Evolutionary conservation across 2,113 vertebrate genomes (phyloP).

Genomic region (Fregetta grallaria): DNA sequence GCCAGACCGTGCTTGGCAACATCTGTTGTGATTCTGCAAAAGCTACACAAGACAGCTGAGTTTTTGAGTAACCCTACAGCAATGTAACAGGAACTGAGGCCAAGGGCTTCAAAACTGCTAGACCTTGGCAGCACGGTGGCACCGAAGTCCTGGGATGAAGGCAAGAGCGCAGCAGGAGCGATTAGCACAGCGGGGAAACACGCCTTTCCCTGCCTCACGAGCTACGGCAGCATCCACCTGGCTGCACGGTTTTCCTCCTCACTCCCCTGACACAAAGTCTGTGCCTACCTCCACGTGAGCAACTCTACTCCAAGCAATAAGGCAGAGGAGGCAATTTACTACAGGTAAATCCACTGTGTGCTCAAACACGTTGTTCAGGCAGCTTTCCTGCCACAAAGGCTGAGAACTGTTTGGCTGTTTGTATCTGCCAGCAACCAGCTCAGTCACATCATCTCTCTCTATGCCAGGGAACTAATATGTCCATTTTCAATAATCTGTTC

Average conservation of each 20-base stretch:
- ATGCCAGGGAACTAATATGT: not conserved
- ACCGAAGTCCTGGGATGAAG: not conserved
- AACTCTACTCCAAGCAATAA: not conserved
- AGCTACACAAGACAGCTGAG: not conserved
- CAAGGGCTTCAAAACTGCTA: not conserved
- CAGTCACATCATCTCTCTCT: not conserved
- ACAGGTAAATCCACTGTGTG: not conserved
- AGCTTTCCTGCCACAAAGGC: not conserved
- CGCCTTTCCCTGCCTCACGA: accelerated
- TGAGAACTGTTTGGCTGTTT: not conserved
- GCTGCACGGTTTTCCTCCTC: not conserved
- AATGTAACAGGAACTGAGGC: not conserved
- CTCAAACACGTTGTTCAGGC: not conserved
- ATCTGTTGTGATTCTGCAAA: not conserved
- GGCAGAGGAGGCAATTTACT: not conserved
- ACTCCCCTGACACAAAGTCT: accelerated
- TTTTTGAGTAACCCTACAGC: not conserved
- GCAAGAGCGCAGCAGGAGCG: not conserved
- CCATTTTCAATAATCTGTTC: not conserved
- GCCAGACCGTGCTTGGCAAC: not conserved
- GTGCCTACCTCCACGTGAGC: not conserved
- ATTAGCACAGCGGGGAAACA: accelerated
- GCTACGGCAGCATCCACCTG: not conserved
- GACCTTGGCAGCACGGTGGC: not conserved
- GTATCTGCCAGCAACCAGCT: not conserved